Conservation (phyloP, 2,113 vertebrate genomes). For the Nematolebias whitei region DNA sequence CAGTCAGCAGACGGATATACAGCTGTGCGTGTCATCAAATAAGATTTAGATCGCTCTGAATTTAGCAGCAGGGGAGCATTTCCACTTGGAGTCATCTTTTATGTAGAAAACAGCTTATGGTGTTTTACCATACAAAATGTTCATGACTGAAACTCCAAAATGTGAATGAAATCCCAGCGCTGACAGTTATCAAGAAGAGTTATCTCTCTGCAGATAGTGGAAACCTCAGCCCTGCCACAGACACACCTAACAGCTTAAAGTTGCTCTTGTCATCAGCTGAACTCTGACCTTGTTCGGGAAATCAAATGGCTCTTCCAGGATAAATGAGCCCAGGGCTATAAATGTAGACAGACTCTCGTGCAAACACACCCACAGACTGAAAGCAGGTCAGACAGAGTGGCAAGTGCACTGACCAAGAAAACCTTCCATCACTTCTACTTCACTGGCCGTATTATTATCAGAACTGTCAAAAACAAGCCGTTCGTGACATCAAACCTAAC, state of each 20-base stretch:
- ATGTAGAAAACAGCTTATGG: neutral
- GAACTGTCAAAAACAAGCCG: conserved; percentile 5
- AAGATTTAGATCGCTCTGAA: conserved; percentile 40
- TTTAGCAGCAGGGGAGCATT: conserved; percentile 29
- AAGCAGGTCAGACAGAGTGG: conserved; percentile 57
- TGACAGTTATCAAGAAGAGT: neutral
- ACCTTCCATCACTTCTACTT: conserved; percentile 51
- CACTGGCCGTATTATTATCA: conserved; percentile 19
- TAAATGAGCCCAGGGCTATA: conserved; percentile 58
- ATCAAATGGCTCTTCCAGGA: conserved; percentile 36
- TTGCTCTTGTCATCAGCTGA: conserved; percentile 52
- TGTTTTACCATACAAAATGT: neutral
- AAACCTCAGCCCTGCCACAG: neutral
- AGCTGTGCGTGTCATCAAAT: conserved; percentile 33
- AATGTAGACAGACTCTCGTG: conserved; percentile 27
- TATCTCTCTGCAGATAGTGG: neutral
- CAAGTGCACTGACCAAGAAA: conserved; percentile 68
- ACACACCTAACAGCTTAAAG: conserved; percentile 26
- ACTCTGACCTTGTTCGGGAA: conserved; percentile 44
- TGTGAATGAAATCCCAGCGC: neutral
- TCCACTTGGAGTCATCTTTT: neutral
- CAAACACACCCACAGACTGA: conserved; percentile 22
- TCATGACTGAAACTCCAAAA: neutral
- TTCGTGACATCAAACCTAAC: too few species aligned
- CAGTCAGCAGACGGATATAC: conserved; percentile 7